Evolutionary conservation across 1,140 invertebrate genomes (phyloP).

Genomic region (Hetaerina americana): DNA sequence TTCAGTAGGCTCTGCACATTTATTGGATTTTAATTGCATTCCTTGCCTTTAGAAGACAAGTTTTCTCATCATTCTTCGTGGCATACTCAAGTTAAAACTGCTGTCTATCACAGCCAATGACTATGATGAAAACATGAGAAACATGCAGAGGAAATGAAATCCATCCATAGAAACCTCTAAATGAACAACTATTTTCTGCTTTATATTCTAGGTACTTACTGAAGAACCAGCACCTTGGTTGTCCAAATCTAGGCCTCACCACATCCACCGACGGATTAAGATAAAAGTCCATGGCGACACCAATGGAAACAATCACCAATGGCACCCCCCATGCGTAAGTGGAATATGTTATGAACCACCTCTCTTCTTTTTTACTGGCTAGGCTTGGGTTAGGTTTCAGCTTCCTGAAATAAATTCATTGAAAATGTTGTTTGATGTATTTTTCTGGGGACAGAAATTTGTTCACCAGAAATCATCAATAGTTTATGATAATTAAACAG

Average conservation of each 20-base stretch:
- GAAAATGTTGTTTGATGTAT: too few species aligned
- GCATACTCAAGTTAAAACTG: background rate
- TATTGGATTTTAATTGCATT: too few species aligned
- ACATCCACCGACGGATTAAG: conserved; percentile 33
- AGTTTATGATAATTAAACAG: background rate
- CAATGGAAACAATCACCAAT: conserved; percentile 34
- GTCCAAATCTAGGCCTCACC: conserved; percentile 17
- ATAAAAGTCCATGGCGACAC: conserved; percentile 39
- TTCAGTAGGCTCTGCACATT: too few species aligned
- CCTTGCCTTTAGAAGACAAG: background rate
- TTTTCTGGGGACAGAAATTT: too few species aligned
- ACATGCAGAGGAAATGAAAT: background rate
- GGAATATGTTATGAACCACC: conserved; percentile 50
- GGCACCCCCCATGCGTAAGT: conserved; percentile 59
- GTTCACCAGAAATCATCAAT: background rate
- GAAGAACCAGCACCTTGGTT: conserved; percentile 17
- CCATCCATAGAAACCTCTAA: background rate
- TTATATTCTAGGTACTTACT: background rate
- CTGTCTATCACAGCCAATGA: too few species aligned
- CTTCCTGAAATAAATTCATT: too few species aligned
- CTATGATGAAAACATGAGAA: background rate
- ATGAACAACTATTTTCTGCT: background rate
- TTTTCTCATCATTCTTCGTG: too few species aligned
- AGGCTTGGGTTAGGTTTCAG: background rate
- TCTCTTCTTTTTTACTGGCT: conserved; percentile 24